Evolutionary conservation across 2,113 vertebrate genomes (phyloP), one percentile per base, ranked within the genome.

Genomic region (Entomyzon cyanotis): DNA sequence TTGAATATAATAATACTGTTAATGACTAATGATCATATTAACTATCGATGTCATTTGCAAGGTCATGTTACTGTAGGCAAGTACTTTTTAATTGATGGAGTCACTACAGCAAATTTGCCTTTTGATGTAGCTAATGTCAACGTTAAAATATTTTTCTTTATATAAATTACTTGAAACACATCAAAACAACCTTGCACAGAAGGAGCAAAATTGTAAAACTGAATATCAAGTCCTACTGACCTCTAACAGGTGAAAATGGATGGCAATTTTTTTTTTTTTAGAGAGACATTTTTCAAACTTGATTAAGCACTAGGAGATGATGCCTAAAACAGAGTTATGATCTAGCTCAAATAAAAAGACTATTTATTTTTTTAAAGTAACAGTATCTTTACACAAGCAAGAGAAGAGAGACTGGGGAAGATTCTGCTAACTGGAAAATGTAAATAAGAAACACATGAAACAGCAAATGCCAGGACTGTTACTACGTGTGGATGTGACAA

Each of bases 11-110:
- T 79, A 97, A 93, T 96, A 94, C 95, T 87, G 94, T 96, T 97
- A 97, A 98, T 95, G 97, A 96, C 96, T 94, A 97, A 98, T 53
- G 94, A 97, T 97, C 96, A 97, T 96, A 97, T 97, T 97, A 93
- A 97, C 95, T 96, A 97, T 96, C 53, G 95, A 97, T 96, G 96
- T 85, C 81, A 80, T 53, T 84, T 86, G 83, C 96, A 97, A 98
- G 98, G 97, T 97, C 97, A 73, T 4, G 93, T 91, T 81, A 90
- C 95, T 95, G 95, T 89, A 76, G 95, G 96, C 96, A 97, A 97
- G 90, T 95, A 96, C 80, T 94, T 94, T 95, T 96, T 96, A 97
- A 97, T 77, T 82, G 94, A 94, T 90, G 74, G 85, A 88, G 77
- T 52, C 91, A 77, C 94, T 70, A 62, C 82, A 81, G 94, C 95